Conservation (phyloP, 2,113 vertebrate genomes). For the Poeciliopsis occidentalis region DNA sequence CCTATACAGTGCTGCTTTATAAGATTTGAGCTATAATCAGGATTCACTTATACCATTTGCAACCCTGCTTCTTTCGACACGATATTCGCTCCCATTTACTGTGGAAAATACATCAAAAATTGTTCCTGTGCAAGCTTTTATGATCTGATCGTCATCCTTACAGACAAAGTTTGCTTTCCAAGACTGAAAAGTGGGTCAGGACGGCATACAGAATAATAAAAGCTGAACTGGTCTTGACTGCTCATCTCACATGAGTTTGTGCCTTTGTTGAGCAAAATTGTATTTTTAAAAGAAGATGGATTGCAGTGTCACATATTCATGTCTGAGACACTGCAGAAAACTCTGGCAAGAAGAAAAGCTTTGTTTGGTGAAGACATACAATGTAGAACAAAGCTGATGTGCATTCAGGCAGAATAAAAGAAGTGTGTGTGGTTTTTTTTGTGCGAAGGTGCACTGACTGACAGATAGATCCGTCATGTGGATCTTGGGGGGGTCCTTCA, state of each 20-base stretch:
- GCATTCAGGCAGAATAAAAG: too few relatives aligned
- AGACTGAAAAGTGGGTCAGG: conserved; percentile 49
- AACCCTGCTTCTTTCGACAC: not conserved
- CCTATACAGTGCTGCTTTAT: not conserved
- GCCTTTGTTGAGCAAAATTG: not conserved
- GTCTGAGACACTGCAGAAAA: not conserved
- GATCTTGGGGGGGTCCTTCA: too few relatives aligned
- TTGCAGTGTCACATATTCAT: not conserved
- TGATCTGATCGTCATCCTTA: conserved; percentile 46
- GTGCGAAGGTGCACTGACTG: too few relatives aligned
- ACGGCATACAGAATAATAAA: conserved; percentile 22
- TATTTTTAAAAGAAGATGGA: not conserved
- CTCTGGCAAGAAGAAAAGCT: not conserved
- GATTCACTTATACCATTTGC: not conserved
- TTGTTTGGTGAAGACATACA: not conserved
- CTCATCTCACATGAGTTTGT: conserved; percentile 19
- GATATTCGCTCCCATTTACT: conserved; percentile 19
- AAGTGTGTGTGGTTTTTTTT: too few relatives aligned
- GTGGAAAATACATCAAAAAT: conserved; percentile 9
- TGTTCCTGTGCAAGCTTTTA: conserved; percentile 32
- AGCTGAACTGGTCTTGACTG: conserved; percentile 12
- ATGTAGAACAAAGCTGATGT: too few relatives aligned
- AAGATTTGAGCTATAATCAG: not conserved
- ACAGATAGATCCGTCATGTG: too few relatives aligned
- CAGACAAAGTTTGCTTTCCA: conserved; percentile 19